These are phyloP conservation scores for Lepidurus apus DNA, from an alignment of 1,140 invertebrate genomes.

Conservation along the genomic window DNA sequence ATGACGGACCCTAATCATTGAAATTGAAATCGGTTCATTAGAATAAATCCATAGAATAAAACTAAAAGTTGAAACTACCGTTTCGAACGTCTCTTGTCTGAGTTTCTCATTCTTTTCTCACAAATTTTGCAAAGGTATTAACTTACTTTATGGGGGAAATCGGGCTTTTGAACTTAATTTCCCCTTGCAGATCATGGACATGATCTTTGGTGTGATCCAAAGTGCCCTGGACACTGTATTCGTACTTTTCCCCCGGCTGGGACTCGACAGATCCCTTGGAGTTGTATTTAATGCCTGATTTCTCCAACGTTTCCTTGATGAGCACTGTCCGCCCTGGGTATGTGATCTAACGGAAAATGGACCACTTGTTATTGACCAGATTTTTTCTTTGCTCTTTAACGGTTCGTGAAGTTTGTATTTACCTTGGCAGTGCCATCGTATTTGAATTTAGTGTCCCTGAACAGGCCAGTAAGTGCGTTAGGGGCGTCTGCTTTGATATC, in stretches of 20 bases:
- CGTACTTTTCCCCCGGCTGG: constrained; percentile 57
- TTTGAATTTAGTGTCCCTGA: constrained; percentile 29
- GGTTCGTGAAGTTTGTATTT: neutral
- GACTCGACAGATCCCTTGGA: constrained; percentile 47
- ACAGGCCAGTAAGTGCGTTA: constrained; percentile 13
- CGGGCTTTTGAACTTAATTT: constrained; percentile 17
- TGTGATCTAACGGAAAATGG: constrained; percentile 16
- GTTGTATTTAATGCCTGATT: constrained; percentile 31
- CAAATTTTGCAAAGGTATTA: no score
- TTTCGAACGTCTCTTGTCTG: no score
- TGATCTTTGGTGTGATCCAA: constrained; percentile 47
- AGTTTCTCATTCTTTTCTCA: no score
- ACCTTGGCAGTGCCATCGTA: constrained; percentile 34
- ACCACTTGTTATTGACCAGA: neutral
- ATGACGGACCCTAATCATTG: constrained; percentile 28
- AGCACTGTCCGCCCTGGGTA: constrained; percentile 31
- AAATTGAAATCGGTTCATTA: neutral
- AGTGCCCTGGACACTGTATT: constrained; percentile 53
- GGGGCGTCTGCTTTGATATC: constrained; percentile 24
- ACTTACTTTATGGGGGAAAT: constrained; percentile 31
- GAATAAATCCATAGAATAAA: neutral
- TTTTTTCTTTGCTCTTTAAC: constrained; percentile 23
- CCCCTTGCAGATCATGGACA: neutral
- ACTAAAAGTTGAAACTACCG: no score
- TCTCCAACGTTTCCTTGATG: constrained; percentile 25